A percentile compares a stretch with the other conserved stretches of the same genome.
These are phyloP conservation scores for Intellagama lesueurii DNA, from an alignment of 2,797 vertebrate genomes.

Conservation along the genomic window DNA sequence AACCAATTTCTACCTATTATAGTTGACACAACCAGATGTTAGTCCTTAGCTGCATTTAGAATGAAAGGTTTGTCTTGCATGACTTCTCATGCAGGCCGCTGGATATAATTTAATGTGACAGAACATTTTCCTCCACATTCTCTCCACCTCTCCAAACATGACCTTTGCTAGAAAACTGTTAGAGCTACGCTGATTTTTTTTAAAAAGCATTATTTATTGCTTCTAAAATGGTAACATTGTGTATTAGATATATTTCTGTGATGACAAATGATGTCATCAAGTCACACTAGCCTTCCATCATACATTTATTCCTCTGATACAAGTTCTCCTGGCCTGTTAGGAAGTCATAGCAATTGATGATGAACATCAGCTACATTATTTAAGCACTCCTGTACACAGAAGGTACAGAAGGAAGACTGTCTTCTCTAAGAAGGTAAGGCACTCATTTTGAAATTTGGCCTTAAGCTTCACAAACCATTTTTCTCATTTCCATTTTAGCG, in stretches of 20 bases:
- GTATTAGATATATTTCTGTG: neutral
- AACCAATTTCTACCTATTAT: slow-evolving; percentile 31
- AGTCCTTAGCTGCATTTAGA: slow-evolving; percentile 38
- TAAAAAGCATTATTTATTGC: neutral
- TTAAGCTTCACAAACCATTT: neutral
- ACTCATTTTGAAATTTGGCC: neutral
- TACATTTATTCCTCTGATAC: slow-evolving; percentile 27
- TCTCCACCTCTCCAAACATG: slow-evolving; percentile 3
- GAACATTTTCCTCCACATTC: neutral
- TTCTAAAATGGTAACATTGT: neutral
- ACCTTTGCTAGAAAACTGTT: slow-evolving; percentile 4
- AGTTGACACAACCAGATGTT: slow-evolving; percentile 30
- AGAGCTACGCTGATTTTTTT: neutral
- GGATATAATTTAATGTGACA: slow-evolving; percentile 53
- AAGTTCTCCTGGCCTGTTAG: slow-evolving; percentile 12
- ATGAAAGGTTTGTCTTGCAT: slow-evolving; percentile 30
- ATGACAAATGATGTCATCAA: neutral
- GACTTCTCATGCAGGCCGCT: slow-evolving; percentile 21
- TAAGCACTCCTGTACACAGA: neutral
- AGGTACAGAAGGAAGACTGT: neutral
- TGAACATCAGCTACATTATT: neutral
- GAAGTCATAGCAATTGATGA: slow-evolving; percentile 2
- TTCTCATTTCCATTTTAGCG: neutral
- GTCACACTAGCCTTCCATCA: slow-evolving; percentile 21
- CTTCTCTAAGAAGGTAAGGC: neutral